Evolutionary conservation across 2,113 vertebrate genomes (phyloP).

Genomic region (Phaethon lepturus): DNA sequence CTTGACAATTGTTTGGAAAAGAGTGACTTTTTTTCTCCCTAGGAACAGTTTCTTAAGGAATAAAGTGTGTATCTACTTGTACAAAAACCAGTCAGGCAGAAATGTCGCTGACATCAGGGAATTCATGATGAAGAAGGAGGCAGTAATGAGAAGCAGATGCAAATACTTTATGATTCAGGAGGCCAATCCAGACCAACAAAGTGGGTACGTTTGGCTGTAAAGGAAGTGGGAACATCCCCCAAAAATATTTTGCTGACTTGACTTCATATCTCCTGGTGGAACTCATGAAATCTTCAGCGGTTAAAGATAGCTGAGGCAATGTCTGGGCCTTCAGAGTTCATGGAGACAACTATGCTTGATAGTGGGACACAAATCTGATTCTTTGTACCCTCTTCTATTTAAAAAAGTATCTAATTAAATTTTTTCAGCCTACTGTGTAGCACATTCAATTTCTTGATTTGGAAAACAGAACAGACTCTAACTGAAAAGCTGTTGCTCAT

Average conservation of each 20-base stretch:
- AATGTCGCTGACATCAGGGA: background rate
- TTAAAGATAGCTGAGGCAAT: background rate
- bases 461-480: background rate
- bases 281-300: background rate
- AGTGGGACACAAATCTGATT: background rate
- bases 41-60: background rate
- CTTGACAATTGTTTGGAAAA: conserved; percentile 42
- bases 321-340: background rate
- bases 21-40: background rate
- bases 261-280: background rate
- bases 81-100: background rate
- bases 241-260: background rate
- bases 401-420: background rate
- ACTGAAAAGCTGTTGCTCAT: background rate
- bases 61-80: background rate
- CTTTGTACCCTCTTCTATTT: background rate
- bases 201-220: background rate
- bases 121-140: background rate
- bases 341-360: background rate
- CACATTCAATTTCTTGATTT: background rate
- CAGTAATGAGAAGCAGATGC: background rate
- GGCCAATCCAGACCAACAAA: background rate
- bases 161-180: background rate
- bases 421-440: background rate
- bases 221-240: background rate